A percentile compares a stretch with the other conserved stretches of the same genome.
These are phyloP conservation scores for Cassiopea xamachana DNA, from an alignment of 30 jellyfish, hydroid and myxozoan genomes.

Conservation along the genomic window DNA sequence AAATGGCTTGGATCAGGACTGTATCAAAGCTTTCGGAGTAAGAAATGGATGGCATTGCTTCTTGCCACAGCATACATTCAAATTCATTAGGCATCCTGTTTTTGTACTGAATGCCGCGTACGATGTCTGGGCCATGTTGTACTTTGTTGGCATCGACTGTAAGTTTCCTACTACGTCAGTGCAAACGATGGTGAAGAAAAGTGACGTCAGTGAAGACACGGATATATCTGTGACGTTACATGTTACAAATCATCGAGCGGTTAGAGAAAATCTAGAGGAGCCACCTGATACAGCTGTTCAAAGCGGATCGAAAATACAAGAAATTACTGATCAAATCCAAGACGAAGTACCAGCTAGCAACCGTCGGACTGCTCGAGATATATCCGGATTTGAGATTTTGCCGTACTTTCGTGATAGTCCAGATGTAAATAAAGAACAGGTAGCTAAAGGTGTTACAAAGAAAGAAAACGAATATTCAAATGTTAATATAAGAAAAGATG, in stretches of 20 bases:
- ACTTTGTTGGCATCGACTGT: constrained; percentile 94
- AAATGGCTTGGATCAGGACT: constrained; percentile 87
- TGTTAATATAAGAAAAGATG: constrained; percentile 8
- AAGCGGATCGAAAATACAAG: neutral
- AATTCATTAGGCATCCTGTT: constrained; percentile 91
- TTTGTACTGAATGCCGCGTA: constrained; percentile 95
- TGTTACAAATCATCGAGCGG: constrained; percentile 4
- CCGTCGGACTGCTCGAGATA: constrained; percentile 69
- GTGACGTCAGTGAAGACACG: neutral
- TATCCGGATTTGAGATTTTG: constrained; percentile 93
- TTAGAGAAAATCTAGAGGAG: constrained; percentile 82
- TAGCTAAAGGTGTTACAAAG: constrained; percentile 7
- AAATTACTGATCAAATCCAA: neutral
- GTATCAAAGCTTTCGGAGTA: constrained; percentile 79
- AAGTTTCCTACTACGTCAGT: constrained; percentile 82
- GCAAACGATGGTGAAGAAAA: constrained; percentile 49
- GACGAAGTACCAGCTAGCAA: neutral
- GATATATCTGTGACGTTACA: neutral
- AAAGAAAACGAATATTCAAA: neutral
- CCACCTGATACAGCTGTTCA: neutral
- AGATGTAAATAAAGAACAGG: constrained; percentile 2
- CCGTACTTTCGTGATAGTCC: constrained; percentile 83
- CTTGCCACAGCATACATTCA: constrained; percentile 87
- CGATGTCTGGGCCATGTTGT: constrained; percentile 99
- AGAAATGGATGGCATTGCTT: constrained; percentile 95